Base-by-base conservation (phyloP, 2,888 invertebrate species). In the Epirrhoe tristata region DNA sequence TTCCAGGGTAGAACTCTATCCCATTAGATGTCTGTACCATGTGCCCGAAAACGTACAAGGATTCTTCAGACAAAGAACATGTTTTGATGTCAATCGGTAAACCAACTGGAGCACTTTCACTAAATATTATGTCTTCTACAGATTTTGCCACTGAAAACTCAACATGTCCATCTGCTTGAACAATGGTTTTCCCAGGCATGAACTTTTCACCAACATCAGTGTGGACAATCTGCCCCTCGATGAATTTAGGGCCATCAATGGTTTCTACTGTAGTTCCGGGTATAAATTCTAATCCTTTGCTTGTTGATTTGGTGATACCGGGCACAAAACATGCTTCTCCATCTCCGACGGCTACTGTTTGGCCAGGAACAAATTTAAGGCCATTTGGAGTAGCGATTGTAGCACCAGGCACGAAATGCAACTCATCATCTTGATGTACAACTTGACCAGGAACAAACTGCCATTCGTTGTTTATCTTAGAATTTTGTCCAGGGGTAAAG, bases 371-470 rank as follows among this genome's bases (percentile, higher is more conserved):
- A 81, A 96, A 96, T 74, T 94, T 94, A 0, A 94, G 86, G 2
- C 95, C 96, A 77, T 95, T 95, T 4, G 94, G 91, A 10, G 95
- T 95, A 39, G 94, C 86, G 67, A 96, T 86, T 0, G 95, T 95
- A 71, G 95, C 95, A 17, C 96, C 96, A 58, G 96, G 95, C 46
- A 96, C 88, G 75, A 96, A 96, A 72, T 93, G 94, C 31, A 91
- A 70, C 69, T 93, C 92, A 70, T 93, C 88, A 66, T 95, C 94
- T 76, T 94, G 94, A 73, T 93, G 91, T 56, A 95, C 77, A 32
- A 93, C 93, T 82, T 96, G 96, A 0, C 96, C 96, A 1, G 95
- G 95, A 34, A 96, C 89, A 74, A 96, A 96, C 74, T 95, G 94
- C 95, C 95, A 95, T 66, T 94, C 94, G 63, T 92, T 87, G 57